phyloP scores from a whole-genome alignment of 2,888 invertebrate species.

The Callyntrura guangdongensis region DNA sequence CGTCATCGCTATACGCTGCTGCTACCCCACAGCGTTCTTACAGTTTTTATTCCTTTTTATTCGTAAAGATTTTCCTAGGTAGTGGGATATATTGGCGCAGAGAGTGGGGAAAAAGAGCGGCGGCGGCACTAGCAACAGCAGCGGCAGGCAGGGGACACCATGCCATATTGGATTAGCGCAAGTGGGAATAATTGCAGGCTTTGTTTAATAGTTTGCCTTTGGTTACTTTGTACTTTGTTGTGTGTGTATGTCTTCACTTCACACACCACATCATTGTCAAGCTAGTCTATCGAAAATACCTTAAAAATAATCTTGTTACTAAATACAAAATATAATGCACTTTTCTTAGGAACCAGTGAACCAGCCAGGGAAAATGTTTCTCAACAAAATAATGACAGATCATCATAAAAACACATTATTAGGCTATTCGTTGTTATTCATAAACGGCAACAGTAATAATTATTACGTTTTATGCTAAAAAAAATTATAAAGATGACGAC shows the following conservation, averaged over 20 bases:
- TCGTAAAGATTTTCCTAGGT: not conserved
- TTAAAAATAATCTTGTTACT: not conserved
- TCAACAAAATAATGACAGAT: constrained; percentile 21
- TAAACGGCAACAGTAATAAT: constrained; percentile 50
- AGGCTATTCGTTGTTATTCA: not conserved
- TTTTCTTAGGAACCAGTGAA: not conserved
- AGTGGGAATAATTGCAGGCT: constrained; percentile 61
- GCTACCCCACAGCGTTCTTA: constrained; percentile 48
- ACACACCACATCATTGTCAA: not conserved
- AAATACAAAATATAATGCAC: no score
- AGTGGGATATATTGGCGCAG: constrained; percentile 5
- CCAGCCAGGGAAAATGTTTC: not conserved
- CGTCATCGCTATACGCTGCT: not conserved
- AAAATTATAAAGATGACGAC: constrained; percentile 19
- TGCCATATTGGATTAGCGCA: constrained; percentile 53
- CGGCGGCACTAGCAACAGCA: not conserved
- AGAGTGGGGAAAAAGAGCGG: not conserved
- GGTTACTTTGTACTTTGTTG: not conserved
- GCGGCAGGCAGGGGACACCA: constrained; percentile 35
- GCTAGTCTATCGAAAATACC: no score
- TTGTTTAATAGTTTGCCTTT: constrained; percentile 34
- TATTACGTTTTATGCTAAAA: constrained; percentile 26
- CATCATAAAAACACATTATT: not conserved
- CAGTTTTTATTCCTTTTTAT: constrained; percentile 25
- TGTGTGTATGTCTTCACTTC: not conserved